phyloP scores from a whole-genome alignment of 2,888 invertebrate genomes.

The Chouioia cunea region DNA sequence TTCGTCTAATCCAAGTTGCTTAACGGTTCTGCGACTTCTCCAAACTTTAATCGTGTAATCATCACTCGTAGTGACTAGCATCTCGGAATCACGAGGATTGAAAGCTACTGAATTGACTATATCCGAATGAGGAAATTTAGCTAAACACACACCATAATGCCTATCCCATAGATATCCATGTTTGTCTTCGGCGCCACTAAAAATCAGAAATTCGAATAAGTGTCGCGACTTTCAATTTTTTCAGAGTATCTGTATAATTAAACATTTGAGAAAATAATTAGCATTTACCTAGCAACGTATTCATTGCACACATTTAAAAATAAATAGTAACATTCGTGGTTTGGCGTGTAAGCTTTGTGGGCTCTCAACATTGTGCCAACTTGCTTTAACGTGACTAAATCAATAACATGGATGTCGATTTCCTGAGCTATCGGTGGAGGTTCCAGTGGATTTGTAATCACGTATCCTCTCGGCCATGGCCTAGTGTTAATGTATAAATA shows the following conservation, averaged over 20 bases:
- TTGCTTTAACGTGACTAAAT: conserved; percentile 80
- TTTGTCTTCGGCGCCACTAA: conserved; percentile 86
- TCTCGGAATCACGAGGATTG: conserved; percentile 83
- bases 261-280: conserved; percentile 26
- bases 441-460: conserved; percentile 80
- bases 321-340: conserved; percentile 88
- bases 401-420: conserved; percentile 89
- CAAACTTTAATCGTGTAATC: conserved; percentile 81
- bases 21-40: conserved; percentile 70
- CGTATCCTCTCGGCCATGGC: conserved; percentile 84
- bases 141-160: conserved; percentile 83
- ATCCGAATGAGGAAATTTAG: conserved; percentile 81
- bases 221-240: conserved; percentile 18
- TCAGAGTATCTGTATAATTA: conserved; percentile 12
- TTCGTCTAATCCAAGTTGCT: conserved; percentile 67
- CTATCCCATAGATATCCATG: conserved; percentile 89
- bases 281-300: conserved; percentile 82
- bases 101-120: conserved; percentile 90
- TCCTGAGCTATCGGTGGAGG: conserved; percentile 89
- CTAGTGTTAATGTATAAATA: conserved; percentile 87
- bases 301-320: conserved; percentile 86
- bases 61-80: conserved; percentile 86
- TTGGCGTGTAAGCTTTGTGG: conserved; percentile 86
- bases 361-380: conserved; percentile 84
- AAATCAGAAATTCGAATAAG: conserved; percentile 55